Percentiles rank a stretch among this genome's conserved stretches.
Conservation (phyloP, 30 jellyfish, hydroid and myxozoan species). For the Turritopsis rubra region DNA sequence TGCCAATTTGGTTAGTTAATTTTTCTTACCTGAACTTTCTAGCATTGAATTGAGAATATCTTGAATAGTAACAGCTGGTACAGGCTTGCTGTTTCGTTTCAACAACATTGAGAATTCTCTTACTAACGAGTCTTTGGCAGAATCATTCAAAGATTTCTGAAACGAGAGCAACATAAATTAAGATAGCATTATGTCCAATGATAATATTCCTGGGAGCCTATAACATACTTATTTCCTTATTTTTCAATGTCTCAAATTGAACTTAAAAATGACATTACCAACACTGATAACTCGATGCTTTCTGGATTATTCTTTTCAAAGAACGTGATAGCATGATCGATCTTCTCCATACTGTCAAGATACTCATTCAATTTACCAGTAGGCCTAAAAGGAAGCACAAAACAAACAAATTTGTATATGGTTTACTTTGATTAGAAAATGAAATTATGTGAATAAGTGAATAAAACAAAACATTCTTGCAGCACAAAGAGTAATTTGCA, state of each 20-base stretch:
- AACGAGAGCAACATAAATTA: no score
- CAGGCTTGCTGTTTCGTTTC: constrained; percentile 83
- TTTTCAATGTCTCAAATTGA: not conserved
- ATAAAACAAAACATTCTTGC: no score
- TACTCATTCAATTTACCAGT: constrained; percentile 81
- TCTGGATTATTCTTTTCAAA: constrained; percentile 79
- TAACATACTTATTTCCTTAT: not conserved
- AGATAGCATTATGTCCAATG: no score
- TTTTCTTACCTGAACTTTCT: constrained; percentile 32
- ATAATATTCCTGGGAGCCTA: no score
- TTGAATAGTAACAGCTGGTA: constrained; percentile 69
- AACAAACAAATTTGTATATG: no score
- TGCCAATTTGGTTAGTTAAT: no score
- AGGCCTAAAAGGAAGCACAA: constrained; percentile 44
- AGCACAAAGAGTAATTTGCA: not conserved
- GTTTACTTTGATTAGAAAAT: no score
- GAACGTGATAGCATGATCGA: constrained; percentile 73
- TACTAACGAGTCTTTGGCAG: constrained; percentile 70
- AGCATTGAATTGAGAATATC: constrained; percentile 74
- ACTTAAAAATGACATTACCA: constrained; percentile 29
- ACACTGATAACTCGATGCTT: constrained; percentile 78
- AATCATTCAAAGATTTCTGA: constrained; percentile 70
- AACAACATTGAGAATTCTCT: constrained; percentile 77
- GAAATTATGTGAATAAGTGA: no score
- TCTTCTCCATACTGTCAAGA: constrained; percentile 79